Conservation (phyloP, 2,113 vertebrate genomes). For the Rhadina sibilatrix region DNA sequence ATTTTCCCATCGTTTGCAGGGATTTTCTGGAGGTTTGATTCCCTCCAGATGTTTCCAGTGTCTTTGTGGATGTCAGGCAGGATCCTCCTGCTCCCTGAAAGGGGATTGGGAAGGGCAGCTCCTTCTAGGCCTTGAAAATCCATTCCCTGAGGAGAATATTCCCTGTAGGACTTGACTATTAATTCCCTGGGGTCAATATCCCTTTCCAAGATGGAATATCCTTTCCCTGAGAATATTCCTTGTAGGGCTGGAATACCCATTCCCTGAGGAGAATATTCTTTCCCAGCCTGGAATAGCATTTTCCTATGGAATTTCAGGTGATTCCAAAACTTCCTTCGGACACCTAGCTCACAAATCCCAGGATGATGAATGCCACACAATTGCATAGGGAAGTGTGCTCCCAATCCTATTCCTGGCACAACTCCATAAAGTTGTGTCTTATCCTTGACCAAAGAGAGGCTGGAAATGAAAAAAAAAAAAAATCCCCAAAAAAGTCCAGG, state of each 20-base stretch:
- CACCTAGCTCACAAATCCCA: background rate
- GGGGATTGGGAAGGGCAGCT: background rate
- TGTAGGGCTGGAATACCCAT: background rate
- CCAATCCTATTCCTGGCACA: background rate
- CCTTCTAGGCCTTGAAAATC: background rate
- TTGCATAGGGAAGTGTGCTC: fast-evolving
- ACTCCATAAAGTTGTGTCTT: background rate
- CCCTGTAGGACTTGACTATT: background rate
- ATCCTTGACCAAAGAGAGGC: background rate
- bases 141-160: background rate
- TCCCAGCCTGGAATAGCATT: background rate
- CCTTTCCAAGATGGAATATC: background rate
- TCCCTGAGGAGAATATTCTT: background rate
- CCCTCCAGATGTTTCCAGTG: slow-evolving; percentile 30
- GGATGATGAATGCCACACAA: background rate
- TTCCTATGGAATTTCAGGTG: background rate
- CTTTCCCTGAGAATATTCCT: background rate
- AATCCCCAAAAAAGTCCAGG: background rate
- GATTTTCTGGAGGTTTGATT: background rate
- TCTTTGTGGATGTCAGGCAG: background rate
- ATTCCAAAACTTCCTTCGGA: background rate
- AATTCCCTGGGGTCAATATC: background rate
- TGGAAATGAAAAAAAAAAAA: background rate
- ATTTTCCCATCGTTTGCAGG: background rate
- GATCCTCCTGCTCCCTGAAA: background rate